These are phyloP conservation scores for Tortrix viridana DNA, from an alignment of 2,888 invertebrate genomes.

Conservation along the genomic window DNA sequence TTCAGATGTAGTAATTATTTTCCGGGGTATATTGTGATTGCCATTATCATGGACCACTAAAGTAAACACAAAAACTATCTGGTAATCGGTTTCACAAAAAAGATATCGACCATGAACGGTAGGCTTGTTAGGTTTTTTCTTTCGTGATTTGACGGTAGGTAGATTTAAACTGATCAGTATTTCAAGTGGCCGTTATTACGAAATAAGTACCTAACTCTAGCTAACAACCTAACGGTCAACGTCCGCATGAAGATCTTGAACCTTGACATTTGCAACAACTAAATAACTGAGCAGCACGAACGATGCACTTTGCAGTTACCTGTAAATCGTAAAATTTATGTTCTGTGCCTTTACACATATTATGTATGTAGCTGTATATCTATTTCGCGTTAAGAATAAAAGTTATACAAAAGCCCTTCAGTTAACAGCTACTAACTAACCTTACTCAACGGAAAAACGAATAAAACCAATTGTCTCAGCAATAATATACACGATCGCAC, in stretches of 20 bases:
- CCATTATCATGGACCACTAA: no score
- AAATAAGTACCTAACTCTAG: not conserved
- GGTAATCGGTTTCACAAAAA: no score
- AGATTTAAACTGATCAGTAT: no score
- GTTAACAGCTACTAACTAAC: constrained; percentile 21
- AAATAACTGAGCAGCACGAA: constrained; percentile 20
- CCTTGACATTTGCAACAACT: constrained; percentile 54
- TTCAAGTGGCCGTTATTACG: not conserved
- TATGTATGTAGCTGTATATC: not conserved
- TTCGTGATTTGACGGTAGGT: no score
- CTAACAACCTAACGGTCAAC: constrained; percentile 48
- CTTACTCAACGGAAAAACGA: constrained; percentile 28
- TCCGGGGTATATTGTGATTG: no score
- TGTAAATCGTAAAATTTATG: not conserved
- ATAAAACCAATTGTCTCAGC: constrained; percentile 21
- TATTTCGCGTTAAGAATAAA: not conserved
- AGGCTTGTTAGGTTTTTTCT: no score
- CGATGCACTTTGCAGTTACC: not conserved
- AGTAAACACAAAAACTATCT: no score
- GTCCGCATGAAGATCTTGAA: constrained; percentile 52
- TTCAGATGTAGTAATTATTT: no score
- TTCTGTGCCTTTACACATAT: no score
- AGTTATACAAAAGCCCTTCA: constrained; percentile 2
- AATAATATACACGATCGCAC: constrained; percentile 14
- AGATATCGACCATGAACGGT: no score